phyloP scores from a whole-genome alignment of 1,140 invertebrate genomes.

The Cylas formicarius region DNA sequence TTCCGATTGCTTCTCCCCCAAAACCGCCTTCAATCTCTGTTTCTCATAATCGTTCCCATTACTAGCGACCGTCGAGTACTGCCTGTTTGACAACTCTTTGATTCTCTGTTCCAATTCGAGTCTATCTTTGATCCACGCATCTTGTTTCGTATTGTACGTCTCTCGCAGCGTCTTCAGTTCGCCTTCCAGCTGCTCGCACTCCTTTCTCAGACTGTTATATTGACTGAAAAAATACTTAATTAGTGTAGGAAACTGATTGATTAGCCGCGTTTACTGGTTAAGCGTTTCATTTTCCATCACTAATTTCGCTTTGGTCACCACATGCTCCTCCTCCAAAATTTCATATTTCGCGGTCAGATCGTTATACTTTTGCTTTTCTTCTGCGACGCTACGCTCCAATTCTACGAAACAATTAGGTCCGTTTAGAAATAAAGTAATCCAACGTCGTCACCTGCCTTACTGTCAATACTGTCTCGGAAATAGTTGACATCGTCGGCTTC shows the following conservation, averaged over 20 bases:
- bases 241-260: background rate
- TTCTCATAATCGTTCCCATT: constrained; percentile 55
- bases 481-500: constrained; percentile 55
- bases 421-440: constrained; percentile 19
- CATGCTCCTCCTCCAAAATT: constrained; percentile 73
- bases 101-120: constrained; percentile 56
- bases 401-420: constrained; percentile 45
- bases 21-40: constrained; percentile 56
- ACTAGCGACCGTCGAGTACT: constrained; percentile 56
- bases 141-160: constrained; percentile 58
- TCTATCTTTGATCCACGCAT: constrained; percentile 70
- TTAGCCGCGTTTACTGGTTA: constrained; percentile 43
- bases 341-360: constrained; percentile 76
- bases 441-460: constrained; percentile 40
- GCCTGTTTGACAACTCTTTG: constrained; percentile 53
- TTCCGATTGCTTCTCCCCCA: constrained; percentile 69
- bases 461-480: constrained; percentile 58
- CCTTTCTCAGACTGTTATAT: constrained; percentile 45
- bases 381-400: constrained; percentile 56
- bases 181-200: constrained; percentile 52
- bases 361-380: constrained; percentile 65
- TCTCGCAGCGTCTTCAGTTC: constrained; percentile 63
- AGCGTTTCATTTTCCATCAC: constrained; percentile 69
- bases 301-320: constrained; percentile 67
- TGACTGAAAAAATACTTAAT: constrained; percentile 37